A percentile compares a stretch with the other conserved stretches of the same genome.
phyloP scores from a whole-genome alignment of 2,113 vertebrate genomes.

The Proteles cristata region DNA sequence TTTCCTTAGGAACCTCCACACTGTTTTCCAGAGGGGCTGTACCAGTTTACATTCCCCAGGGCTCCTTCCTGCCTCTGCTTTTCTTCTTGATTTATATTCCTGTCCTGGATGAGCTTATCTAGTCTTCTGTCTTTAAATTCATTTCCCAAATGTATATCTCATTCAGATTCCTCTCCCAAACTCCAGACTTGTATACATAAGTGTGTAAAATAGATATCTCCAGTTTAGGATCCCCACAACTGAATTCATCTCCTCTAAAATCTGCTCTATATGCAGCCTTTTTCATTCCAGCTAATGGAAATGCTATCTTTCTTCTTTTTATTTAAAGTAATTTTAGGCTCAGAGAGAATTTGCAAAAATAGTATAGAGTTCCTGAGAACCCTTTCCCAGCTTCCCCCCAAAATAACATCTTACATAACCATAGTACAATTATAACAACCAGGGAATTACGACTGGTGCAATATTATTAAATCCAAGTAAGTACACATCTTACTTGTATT shows the following conservation, averaged over 20 bases:
- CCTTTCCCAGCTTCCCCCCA: neutral
- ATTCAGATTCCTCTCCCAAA: neutral
- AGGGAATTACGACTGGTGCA: neutral
- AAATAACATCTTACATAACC: neutral
- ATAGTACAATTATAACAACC: neutral
- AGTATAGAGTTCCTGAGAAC: neutral
- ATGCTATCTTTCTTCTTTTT: neutral
- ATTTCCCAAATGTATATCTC: neutral
- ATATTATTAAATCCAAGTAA: neutral
- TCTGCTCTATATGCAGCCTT: neutral
- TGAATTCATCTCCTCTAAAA: neutral
- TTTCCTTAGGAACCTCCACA: too few species aligned
- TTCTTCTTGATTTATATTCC: neutral
- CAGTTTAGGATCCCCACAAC: neutral
- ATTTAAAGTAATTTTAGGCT: constrained; percentile 23
- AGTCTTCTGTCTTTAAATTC: neutral
- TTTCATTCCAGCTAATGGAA: neutral
- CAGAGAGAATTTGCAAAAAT: constrained; percentile 8
- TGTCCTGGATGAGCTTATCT: neutral
- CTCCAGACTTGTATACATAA: neutral
- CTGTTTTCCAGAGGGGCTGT: too few species aligned
- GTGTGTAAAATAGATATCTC: neutral
- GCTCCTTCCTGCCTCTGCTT: neutral
- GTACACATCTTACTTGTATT: neutral
- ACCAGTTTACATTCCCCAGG: too few species aligned